Base-by-base conservation (phyloP, 2,888 invertebrate genomes). In the Flexamia atlantica region DNA sequence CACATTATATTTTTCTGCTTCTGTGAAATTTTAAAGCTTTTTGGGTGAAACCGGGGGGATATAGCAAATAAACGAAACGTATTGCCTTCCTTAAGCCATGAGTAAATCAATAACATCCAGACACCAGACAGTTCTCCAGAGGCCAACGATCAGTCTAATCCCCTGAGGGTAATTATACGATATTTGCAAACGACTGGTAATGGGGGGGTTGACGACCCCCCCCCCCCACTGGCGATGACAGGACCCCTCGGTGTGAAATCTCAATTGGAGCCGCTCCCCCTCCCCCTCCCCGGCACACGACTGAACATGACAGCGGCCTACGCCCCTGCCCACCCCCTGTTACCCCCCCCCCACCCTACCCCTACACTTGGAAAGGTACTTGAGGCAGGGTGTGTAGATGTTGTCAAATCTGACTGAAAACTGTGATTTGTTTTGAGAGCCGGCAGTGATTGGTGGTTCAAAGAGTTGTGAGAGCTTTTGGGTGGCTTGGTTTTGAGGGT, bases 191-290 rank as follows among this genome's bases (percentile, higher is more conserved):
- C 79, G 79, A 32, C 32, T 57, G 23, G 4, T 14, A 14, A n/a
- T 10, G 70, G n/a, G 60, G 30, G 36, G 1, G 14, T n/a, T n/a
- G n/a, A n/a, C n/a, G n/a, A n/a, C 20, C 72, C 40, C 28, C 28
- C 28, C 28, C 28, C 14, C 5, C 14, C 64, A 30, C 72, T 79
- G 79, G 57, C 36, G 79, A 17, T 79, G 79, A 79, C 79, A 79
- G 79, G 57, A 30, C 79, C 79, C 82, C 72, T 46, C 40, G 60
- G 82, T 83, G 82, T 83, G 82, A 83, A 83, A 83, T 83, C 82
- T 83, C 82, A 83, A 83, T 83, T 83, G 72, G 57, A 4, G 25
- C 30, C 30, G 57, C 23, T 50, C 74, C 60, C 74, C 57, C 17
- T 46, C 25, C 81, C 81, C 68, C 70, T 30, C 81, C 23, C 7